These are phyloP conservation scores for Pterobdella sp. DNA, from an alignment of 2,888 invertebrate genomes.

Conservation along the genomic window DNA sequence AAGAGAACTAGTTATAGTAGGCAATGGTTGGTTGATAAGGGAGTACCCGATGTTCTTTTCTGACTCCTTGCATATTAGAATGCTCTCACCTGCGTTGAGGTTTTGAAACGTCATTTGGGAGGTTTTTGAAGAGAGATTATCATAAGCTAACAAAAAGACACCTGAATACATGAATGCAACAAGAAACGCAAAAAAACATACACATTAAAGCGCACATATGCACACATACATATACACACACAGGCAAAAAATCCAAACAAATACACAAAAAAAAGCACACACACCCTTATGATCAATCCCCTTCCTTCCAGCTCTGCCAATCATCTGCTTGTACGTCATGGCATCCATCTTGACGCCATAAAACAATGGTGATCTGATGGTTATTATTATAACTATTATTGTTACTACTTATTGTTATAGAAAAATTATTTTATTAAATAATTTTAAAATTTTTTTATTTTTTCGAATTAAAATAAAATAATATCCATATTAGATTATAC, in stretches of 20 bases:
- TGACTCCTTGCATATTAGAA: conserved; percentile 72
- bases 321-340: conserved; percentile 75
- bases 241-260: not conserved
- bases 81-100: conserved; percentile 68
- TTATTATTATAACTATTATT: not conserved
- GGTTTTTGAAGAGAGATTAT: not conserved
- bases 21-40: conserved; percentile 58
- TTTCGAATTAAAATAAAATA: no score
- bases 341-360: conserved; percentile 65
- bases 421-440: no score
- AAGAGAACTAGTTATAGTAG: conserved; percentile 74
- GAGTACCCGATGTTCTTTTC: conserved; percentile 66
- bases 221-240: not conserved
- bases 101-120: not conserved
- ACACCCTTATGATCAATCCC: conserved; percentile 58
- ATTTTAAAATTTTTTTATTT: no score
- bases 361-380: conserved; percentile 68
- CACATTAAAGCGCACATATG: not conserved
- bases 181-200: not conserved
- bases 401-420: no score
- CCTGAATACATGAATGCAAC: not conserved
- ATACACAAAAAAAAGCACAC: conserved; percentile 6
- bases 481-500: no score
- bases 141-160: no score
- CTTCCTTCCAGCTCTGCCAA: conserved; percentile 90